These are phyloP conservation scores for Tamias sibiricus DNA, from an alignment of 2,113 vertebrate species.

Conservation along the genomic window DNA sequence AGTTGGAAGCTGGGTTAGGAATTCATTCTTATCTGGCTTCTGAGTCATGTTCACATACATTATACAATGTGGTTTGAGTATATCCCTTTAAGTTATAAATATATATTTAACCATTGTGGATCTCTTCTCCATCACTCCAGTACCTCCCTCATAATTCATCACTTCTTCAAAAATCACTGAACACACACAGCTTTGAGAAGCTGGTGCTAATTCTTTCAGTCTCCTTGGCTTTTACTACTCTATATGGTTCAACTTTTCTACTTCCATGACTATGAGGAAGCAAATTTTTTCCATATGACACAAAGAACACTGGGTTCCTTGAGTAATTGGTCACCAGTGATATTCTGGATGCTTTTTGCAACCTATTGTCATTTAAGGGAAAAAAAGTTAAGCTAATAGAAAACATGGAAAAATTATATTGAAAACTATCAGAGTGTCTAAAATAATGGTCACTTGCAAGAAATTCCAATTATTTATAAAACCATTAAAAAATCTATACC, in stretches of 20 bases:
- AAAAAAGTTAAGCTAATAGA: neutral
- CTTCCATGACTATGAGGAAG: neutral
- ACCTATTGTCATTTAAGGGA: conserved; percentile 13
- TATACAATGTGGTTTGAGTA: neutral
- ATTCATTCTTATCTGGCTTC: neutral
- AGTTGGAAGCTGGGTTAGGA: neutral
- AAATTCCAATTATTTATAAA: conserved; percentile 30
- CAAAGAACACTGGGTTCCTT: neutral
- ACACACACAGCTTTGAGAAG: neutral
- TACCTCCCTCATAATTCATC: neutral
- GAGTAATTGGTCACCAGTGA: neutral
- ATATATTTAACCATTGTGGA: neutral
- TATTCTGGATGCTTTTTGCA: neutral
- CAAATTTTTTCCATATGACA: neutral
- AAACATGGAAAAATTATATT: neutral
- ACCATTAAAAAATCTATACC: neutral
- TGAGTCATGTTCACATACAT: neutral
- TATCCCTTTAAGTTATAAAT: neutral
- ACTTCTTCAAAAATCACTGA: neutral
- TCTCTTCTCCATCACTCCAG: neutral
- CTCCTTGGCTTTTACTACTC: neutral
- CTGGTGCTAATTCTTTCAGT: neutral
- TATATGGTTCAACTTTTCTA: neutral
- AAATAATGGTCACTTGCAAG: neutral
- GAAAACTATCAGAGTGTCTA: neutral